phyloP scores from a whole-genome alignment of 2,797 vertebrate genomes.

The Premnoplex brunnescens region DNA sequence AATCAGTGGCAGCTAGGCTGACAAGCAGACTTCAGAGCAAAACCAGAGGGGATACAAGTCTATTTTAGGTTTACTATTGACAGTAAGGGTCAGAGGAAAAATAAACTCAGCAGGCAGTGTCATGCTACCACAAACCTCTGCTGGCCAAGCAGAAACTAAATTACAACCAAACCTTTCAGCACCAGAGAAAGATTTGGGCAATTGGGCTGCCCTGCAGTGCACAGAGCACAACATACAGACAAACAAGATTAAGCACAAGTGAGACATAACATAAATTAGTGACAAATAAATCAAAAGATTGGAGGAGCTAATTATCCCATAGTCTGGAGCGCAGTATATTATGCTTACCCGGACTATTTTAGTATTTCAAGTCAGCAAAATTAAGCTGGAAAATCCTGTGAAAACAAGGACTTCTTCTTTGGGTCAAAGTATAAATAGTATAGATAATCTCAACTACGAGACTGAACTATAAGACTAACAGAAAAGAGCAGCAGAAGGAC shows the following conservation, averaged over 20 bases:
- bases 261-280: neutral
- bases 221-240: neutral
- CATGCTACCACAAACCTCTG: conserved; percentile 50
- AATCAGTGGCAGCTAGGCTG: conserved; percentile 54
- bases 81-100: conserved; percentile 59
- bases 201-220: neutral
- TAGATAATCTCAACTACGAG: neutral
- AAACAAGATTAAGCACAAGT: neutral
- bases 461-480: neutral
- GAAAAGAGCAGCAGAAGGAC: neutral
- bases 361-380: neutral
- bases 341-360: neutral
- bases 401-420: neutral
- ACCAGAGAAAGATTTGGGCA: neutral
- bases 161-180: conserved; percentile 34
- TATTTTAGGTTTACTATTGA: conserved; percentile 56
- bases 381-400: neutral
- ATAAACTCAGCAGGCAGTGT: conserved; percentile 54
- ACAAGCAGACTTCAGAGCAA: conserved; percentile 52
- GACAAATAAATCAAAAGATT: neutral
- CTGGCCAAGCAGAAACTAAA: conserved; percentile 57
- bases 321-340: neutral
- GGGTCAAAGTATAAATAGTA: neutral
- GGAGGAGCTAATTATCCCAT: neutral
- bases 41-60: conserved; percentile 25